Evolutionary conservation across 1,140 invertebrate genomes (phyloP), one percentile per base, ranked within the genome.

Genomic region (Caligus rogercresseyi): DNA sequence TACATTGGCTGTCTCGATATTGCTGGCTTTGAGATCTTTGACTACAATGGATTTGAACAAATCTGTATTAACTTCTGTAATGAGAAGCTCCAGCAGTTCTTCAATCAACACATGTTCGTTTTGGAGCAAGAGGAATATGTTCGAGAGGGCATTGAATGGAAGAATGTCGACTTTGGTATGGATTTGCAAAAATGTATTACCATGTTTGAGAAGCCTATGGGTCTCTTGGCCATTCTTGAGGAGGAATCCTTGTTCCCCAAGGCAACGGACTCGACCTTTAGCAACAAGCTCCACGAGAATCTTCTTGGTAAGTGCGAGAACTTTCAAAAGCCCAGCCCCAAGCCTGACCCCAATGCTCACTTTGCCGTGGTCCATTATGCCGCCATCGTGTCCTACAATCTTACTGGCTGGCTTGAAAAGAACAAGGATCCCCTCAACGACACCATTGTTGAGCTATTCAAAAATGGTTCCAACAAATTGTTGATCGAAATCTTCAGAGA

Each of bases 171-270:
- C 80, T 98, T 98, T 80, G 93, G 93, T 78, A 92, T 98, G 85
- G 93, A 98, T 80, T 82, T 98, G 73, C 82, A 86, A 76, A 52
- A 52, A 54, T 62, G 60, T 53, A 62, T 62, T 43, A 96, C 91
- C 88, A 98, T 98, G 91, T 97, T 98, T 84, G 95, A 95, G 70
- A 98, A 98, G 81, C 94, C 95, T 72, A 92, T 89, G 60, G 60
- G 43, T 59, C 94, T 98, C 81, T 82, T 98, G 73, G 97, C 95
- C 76, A 98, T 98, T 77, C 87, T 98, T 79, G 95, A 98, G 79
- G 94, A 98, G 86, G 94, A 98, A 79, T 96, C 91, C 88, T 98
- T 98, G 90, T 97, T 98, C 84, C 95, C 95, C 70, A 98, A 98
- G 81, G 95, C 95, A 72, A 92, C 89, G 68, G 95, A 98, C 74